Percentiles rank a stretch among this genome's conserved stretches.
Conservation (phyloP, 53 echinoderm and acorn worm genomes). For the Arbacia lixula region DNA sequence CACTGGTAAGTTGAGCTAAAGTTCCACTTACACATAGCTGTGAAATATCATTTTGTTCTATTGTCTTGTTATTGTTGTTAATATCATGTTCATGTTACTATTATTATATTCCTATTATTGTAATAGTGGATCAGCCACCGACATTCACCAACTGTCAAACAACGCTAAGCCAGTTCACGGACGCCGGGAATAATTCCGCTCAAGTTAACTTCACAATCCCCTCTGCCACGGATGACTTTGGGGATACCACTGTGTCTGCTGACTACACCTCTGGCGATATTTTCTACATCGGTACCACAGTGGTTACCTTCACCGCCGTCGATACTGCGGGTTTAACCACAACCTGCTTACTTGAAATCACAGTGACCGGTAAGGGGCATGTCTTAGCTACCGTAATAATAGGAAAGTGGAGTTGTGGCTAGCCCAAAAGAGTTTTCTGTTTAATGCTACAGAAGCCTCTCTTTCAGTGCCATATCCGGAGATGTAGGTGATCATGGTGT, state of each 20-base stretch:
- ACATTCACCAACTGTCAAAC: conserved; percentile 51
- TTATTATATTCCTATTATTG: too few species aligned
- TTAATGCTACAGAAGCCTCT: too few species aligned
- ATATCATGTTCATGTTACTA: too few species aligned
- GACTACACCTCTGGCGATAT: conserved; percentile 45
- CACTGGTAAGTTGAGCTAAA: too few species aligned
- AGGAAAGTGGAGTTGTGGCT: too few species aligned
- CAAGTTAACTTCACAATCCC: conserved; percentile 20
- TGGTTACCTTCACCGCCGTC: conserved; percentile 65
- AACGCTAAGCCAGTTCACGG: conserved; percentile 5
- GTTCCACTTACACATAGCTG: too few species aligned
- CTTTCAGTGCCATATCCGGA: too few species aligned
- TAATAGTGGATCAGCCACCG: conserved; percentile 68
- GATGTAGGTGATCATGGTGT: too few species aligned
- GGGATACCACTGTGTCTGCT: conserved; percentile 44
- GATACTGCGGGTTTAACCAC: conserved; percentile 53
- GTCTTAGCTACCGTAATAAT: too few species aligned
- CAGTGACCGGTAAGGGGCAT: conserved; percentile 58
- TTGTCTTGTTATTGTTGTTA: too few species aligned
- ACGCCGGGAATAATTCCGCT: conserved; percentile 9
- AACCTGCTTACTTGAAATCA: conserved; percentile 64
- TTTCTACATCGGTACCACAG: conserved; percentile 52
- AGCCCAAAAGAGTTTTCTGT: too few species aligned
- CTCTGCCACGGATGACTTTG: conserved; percentile 62
- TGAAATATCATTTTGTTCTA: too few species aligned